These are phyloP conservation scores for Scaptomyza flava DNA, from an alignment of 2,888 invertebrate species.

Conservation along the genomic window DNA sequence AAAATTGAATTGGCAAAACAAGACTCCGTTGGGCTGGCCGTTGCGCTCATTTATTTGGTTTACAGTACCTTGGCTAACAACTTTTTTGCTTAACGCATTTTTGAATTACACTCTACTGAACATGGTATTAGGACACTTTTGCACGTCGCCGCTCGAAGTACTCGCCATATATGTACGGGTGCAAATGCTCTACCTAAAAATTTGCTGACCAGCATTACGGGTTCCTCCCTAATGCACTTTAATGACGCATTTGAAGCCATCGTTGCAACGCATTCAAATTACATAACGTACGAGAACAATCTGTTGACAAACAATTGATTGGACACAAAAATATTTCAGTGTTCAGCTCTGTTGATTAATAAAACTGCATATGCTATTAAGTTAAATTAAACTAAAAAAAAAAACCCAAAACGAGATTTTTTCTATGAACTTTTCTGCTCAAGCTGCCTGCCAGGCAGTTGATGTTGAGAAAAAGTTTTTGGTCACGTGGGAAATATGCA, in stretches of 20 bases:
- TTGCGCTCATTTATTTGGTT: slow-evolving; percentile 21
- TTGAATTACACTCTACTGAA: slow-evolving; percentile 44
- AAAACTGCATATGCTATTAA: slow-evolving; percentile 29
- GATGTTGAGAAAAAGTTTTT: slow-evolving; percentile 43
- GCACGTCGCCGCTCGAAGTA: slow-evolving; percentile 39
- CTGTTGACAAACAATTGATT: slow-evolving; percentile 26
- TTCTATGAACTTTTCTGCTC: slow-evolving; percentile 38
- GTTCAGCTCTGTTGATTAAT: slow-evolving; percentile 31
- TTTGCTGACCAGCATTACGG: slow-evolving; percentile 7
- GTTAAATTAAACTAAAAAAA: slow-evolving; percentile 4
- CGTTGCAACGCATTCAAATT: slow-evolving; percentile 14
- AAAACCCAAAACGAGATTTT: slow-evolving; percentile 23
- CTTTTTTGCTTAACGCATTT: slow-evolving; percentile 32
- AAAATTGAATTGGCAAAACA: slow-evolving; percentile 41
- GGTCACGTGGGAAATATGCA: slow-evolving; percentile 57
- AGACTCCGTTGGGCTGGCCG: slow-evolving; percentile 2
- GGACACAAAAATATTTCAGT: neutral
- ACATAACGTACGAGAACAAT: slow-evolving; percentile 47
- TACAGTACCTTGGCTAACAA: slow-evolving; percentile 54
- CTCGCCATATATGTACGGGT: slow-evolving; percentile 37
- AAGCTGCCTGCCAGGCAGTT: slow-evolving; percentile 19
- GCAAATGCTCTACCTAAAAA: slow-evolving; percentile 47
- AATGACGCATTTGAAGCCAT: slow-evolving; percentile 18
- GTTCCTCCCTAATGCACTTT: slow-evolving; percentile 13
- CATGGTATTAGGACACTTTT: slow-evolving; percentile 61